phyloP scores from a whole-genome alignment of 2,113 vertebrate genomes.

The Cynopterus brachyotis region DNA sequence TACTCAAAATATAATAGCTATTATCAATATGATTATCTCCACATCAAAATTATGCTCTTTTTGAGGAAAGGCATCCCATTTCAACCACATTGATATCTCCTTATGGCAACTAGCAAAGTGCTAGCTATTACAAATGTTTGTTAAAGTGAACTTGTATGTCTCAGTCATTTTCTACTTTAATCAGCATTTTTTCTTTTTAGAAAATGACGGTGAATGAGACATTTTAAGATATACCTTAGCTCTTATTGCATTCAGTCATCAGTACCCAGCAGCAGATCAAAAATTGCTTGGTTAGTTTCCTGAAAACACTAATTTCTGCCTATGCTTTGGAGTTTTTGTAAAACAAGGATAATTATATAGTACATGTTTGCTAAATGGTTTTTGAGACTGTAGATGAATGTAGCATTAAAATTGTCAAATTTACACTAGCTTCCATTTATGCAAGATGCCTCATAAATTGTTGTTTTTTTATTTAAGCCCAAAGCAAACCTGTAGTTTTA shows the following conservation, averaged over 20 bases:
- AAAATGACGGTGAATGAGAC: not conserved
- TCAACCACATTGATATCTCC: not conserved
- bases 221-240: not conserved
- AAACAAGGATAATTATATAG: not conserved
- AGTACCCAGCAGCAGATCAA: not conserved
- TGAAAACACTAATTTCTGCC: not conserved
- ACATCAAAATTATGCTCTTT: not conserved
- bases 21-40: not conserved
- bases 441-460: not conserved
- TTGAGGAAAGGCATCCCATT: not conserved
- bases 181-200: not conserved
- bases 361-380: not conserved
- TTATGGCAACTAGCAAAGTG: not conserved
- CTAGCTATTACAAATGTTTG: not conserved
- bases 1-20: not conserved
- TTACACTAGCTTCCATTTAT: constrained; percentile 26
- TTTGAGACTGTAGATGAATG: not conserved
- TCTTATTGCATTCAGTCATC: not conserved
- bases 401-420: not conserved
- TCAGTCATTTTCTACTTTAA: not conserved
- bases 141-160: not conserved
- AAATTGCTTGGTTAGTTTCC: constrained; percentile 9
- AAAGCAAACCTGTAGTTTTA: constrained; percentile 27
- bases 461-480: not conserved
- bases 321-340: not conserved